These are phyloP conservation scores for Darevskia mixta DNA, from an alignment of 2,797 vertebrate species.

Conservation along the genomic window DNA sequence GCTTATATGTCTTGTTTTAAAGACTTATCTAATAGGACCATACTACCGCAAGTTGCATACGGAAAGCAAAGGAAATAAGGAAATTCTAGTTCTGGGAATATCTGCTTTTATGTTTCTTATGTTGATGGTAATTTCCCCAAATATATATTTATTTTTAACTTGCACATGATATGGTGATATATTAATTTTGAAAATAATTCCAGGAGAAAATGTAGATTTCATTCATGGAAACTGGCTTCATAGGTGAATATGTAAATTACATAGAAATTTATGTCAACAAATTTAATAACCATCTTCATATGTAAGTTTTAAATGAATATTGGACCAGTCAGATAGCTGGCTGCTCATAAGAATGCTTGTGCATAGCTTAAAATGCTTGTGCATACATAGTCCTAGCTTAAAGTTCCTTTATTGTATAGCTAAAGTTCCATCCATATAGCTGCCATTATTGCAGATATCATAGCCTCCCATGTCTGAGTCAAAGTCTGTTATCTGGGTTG, in stretches of 20 bases:
- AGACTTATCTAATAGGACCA: constrained; percentile 89
- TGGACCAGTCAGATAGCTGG: background rate
- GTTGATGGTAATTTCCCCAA: constrained; percentile 85
- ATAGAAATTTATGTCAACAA: background rate
- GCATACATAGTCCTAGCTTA: background rate
- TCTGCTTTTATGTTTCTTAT: constrained; percentile 95
- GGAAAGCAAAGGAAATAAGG: constrained; percentile 95
- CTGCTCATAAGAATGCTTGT: background rate
- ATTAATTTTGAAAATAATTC: background rate
- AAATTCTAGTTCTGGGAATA: constrained; percentile 93
- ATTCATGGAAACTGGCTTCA: background rate
- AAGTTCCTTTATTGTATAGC: background rate
- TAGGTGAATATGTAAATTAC: background rate
- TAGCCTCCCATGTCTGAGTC: background rate
- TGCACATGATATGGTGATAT: background rate
- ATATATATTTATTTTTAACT: constrained; percentile 18
- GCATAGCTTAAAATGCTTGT: background rate
- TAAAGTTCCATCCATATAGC: background rate
- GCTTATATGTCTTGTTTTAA: constrained; percentile 88
- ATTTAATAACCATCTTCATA: background rate
- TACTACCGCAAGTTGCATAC: constrained; percentile 92
- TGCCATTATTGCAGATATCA: too few relatives aligned
- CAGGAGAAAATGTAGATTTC: background rate
- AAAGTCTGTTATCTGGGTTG: background rate
- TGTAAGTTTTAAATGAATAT: background rate